A percentile compares a stretch with the other conserved stretches of the same genome.
Conservation (phyloP, 1,140 invertebrate species). For the Hesperophylax magnus region DNA sequence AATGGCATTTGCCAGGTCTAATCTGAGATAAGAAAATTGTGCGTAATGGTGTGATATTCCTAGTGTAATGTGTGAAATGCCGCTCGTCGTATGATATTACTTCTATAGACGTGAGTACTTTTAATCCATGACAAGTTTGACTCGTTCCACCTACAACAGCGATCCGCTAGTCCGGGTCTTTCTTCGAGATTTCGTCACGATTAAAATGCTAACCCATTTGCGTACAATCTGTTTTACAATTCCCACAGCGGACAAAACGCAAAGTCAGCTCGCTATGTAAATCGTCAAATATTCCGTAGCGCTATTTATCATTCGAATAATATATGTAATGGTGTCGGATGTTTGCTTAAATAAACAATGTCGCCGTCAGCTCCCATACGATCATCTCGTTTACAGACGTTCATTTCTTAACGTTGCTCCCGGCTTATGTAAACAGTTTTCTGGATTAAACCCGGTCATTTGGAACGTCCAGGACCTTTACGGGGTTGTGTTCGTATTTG, state of each 20-base stretch:
- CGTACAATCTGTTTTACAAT: constrained; percentile 40
- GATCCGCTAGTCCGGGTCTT: constrained; percentile 19
- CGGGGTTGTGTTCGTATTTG: neutral
- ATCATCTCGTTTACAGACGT: constrained; percentile 23
- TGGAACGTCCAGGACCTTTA: neutral
- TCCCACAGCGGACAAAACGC: constrained; percentile 26
- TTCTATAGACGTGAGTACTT: constrained; percentile 43
- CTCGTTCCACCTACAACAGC: constrained; percentile 19
- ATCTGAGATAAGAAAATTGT: constrained; percentile 49
- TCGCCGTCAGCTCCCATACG: constrained; percentile 26
- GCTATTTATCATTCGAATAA: constrained; percentile 45
- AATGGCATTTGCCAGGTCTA: constrained; percentile 47
- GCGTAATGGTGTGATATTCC: constrained; percentile 47
- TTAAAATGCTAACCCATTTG: constrained; percentile 45
- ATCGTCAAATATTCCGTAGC: constrained; percentile 17
- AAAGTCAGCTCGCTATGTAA: constrained; percentile 31
- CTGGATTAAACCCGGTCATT: neutral
- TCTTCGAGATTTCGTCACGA: constrained; percentile 41
- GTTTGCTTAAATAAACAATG: constrained; percentile 48
- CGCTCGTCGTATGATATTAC: constrained; percentile 46
- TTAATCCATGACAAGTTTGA: constrained; percentile 24
- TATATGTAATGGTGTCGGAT: constrained; percentile 45
- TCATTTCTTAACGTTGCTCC: constrained; percentile 22
- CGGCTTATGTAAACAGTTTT: constrained; percentile 46
- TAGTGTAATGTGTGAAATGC: constrained; percentile 40